Base-by-base conservation (phyloP, 2,797 vertebrate genomes). In the Botia kubotai region DNA sequence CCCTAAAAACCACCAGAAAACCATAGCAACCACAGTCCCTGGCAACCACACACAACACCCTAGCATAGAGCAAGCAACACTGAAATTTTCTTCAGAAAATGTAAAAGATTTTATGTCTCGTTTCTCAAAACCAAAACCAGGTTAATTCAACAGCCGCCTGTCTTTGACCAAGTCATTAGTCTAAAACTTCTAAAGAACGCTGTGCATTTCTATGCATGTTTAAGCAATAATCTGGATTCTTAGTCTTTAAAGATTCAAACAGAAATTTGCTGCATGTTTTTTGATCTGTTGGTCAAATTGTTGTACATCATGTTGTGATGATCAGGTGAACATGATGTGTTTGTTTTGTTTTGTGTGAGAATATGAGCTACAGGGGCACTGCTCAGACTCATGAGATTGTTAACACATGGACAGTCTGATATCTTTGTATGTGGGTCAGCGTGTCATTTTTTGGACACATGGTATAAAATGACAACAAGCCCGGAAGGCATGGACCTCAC, bases 401-500 rank as follows among this genome's bases (percentile, higher is more conserved):
- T 66, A 73, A 52, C 75, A 69, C 50, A 48, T 29, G 39, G 81
- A 73, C 70, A 60, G 63, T 19, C 43, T 43, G 72, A 75, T 75
- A 71, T 75, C 29, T 16, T 50, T 74, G 55, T 23, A 65, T 53
- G 23, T 79, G 46, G 72, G 58, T 82, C 71, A 75, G 36, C 29
- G 2, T 58, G 58, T 57, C 66, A 60, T 58, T 52, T 70, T 71
- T 23, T 74, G 77, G 43, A 50, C 29, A 29, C 29, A 29, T 65
- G 66, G 58, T 46, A 29, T 13, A 66, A 67, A 53, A 67, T 66
- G 23, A 36, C 63, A 68, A 10, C 4, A 53, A 14, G 16, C 55
- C 65, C 55, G 69, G 65, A 33, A 76, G 72, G 72, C 60, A 57
- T 62, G 36, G 60, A 73, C 14, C 69, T 48, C 29, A 48, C 43